These are phyloP conservation scores for Corythaixoides concolor DNA, from an alignment of 2,113 vertebrate genomes.

Conservation along the genomic window DNA sequence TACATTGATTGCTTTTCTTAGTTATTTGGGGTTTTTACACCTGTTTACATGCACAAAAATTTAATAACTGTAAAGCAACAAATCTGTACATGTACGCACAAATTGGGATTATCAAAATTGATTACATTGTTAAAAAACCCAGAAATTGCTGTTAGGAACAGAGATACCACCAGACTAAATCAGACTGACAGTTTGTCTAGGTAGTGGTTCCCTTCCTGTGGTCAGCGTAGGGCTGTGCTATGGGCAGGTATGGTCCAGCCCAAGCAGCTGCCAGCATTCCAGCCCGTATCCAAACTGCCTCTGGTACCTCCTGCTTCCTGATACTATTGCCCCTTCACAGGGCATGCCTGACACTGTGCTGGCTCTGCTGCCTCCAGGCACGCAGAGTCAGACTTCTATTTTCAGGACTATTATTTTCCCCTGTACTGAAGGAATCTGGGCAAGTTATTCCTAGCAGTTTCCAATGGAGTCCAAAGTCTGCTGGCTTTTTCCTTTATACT, in stretches of 20 bases:
- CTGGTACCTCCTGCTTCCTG: neutral
- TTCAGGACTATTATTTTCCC: neutral
- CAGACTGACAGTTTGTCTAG: neutral
- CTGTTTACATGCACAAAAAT: neutral
- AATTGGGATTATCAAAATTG: neutral
- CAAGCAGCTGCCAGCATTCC: neutral
- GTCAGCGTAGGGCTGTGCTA: neutral
- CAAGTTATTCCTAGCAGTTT: neutral
- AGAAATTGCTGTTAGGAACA: neutral
- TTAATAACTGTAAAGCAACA: neutral
- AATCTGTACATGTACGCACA: neutral
- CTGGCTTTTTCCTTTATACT: neutral
- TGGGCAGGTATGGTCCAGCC: neutral
- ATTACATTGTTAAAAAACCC: neutral
- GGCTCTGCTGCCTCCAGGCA: neutral
- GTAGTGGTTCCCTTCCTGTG: neutral
- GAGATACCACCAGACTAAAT: neutral
- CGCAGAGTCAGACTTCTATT: neutral
- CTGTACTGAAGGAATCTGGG: neutral
- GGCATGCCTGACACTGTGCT: accelerated
- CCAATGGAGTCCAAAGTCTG: neutral
- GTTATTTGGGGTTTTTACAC: neutral
- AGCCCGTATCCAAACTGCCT: neutral
- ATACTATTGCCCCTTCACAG: neutral
- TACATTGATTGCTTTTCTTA: neutral